phyloP scores from a whole-genome alignment of 2,113 vertebrate species.

The Rhinopomastus cyanomelas region DNA sequence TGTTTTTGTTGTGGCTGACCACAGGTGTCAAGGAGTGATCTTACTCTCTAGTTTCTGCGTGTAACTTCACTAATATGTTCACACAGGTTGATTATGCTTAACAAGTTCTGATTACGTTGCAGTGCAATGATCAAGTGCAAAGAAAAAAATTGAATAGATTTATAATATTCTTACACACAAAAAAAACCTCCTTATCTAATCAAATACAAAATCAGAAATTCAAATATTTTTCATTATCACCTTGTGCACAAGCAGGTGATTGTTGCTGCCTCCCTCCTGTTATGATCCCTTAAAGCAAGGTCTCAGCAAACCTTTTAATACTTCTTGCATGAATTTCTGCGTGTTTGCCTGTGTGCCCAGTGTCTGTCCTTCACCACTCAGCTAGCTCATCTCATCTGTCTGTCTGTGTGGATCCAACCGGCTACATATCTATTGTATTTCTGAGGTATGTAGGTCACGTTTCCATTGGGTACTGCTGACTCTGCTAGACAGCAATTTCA shows the following conservation, averaged over 20 bases:
- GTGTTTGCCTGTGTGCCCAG: neutral
- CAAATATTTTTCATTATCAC: neutral
- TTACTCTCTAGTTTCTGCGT: neutral
- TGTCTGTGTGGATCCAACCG: neutral
- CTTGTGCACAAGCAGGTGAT: neutral
- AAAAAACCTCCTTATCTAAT: neutral
- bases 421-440: conserved; percentile 26
- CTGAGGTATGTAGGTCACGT: conserved; percentile 61
- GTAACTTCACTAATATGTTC: neutral
- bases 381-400: conserved; percentile 12
- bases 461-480: conserved; percentile 54
- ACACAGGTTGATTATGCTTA: neutral
- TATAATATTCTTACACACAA: neutral
- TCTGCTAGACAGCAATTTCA: conserved; percentile 35
- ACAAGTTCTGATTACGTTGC: neutral
- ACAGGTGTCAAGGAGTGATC: neutral
- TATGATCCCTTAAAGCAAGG: neutral
- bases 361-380: conserved; percentile 10
- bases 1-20: neutral
- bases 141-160: neutral
- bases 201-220: neutral
- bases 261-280: neutral
- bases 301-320: neutral
- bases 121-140: neutral
- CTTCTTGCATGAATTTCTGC: conserved; percentile 9